Evolutionary conservation across 2,113 vertebrate genomes (phyloP), one percentile per base, ranked within the genome.

Genomic region (Mormoops blainvillei): DNA sequence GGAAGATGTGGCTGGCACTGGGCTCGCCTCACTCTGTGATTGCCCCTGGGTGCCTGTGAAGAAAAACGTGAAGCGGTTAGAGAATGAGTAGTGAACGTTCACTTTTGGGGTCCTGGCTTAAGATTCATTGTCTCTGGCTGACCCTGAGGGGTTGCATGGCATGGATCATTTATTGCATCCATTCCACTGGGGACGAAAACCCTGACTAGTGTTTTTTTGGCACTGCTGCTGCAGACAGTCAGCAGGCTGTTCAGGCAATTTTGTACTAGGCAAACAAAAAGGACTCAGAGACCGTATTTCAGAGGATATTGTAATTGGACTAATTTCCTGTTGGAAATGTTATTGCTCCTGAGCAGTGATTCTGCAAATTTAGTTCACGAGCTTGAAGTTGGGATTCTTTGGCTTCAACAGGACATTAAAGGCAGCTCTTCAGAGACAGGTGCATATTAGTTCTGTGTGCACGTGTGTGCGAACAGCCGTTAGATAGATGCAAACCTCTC

Each of bases 251-350:
- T 43, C 1, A 9, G 67, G 45, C 78, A 52, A 82, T 65, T 81
- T 38, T 73, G 41, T 90, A 91, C 67, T 54, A 67, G 45, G 65
- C 36, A 93, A 81, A 50, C 94, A 97, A 58, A 71, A 33, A 90
- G 89, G 83, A 96, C 86, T 68, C 81, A 56, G 94, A 89, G 71
- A 96, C 96, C 97, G 87, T 97, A 96, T 98, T 97, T 90, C 87
- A 83, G 89, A 97, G 93, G 98, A 98, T 97, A 98, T 98, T 97
- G 68, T 98, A 98, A 98, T 89, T 98, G 98, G 94, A 95, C 97
- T 90, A 98, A 98, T 98, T 98, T 98, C 98, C 98, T 98, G 97
- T 97, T 93, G 96, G 97, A 97, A 95, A 98, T 94, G 65, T 98
- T 95, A 94, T 96, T 94, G 97, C 93, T 96, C 70, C 41, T 43